Percentiles rank a stretch among this genome's conserved stretches.
Conservation (phyloP, 1,140 invertebrate species). For the Lethrus apterus region DNA sequence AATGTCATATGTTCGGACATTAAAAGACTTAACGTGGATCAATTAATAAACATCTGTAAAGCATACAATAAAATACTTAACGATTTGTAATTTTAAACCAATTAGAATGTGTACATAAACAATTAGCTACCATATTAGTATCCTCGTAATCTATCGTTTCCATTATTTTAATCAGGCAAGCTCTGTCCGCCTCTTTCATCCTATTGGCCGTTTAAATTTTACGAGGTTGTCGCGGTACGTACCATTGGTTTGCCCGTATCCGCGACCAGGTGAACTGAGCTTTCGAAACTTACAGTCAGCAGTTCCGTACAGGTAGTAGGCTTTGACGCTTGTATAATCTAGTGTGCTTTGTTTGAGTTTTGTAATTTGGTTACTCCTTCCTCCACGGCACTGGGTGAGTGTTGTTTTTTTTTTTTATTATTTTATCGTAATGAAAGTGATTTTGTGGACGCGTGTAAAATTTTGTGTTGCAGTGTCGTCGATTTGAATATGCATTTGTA, state of each 20-base stretch:
- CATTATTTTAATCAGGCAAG: slow-evolving; percentile 36
- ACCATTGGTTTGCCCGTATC: slow-evolving; percentile 4
- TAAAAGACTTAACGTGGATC: too few species aligned
- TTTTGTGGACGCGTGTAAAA: too few species aligned
- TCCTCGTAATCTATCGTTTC: slow-evolving; percentile 36
- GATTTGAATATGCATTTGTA: too few species aligned
- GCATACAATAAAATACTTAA: too few species aligned
- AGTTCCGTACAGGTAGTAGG: slow-evolving; percentile 34
- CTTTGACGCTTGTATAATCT: slow-evolving; percentile 23
- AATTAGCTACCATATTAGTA: slow-evolving; percentile 40
- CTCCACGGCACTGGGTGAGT: slow-evolving; percentile 8
- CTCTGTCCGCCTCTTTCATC: slow-evolving; percentile 20
- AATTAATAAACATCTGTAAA: too few species aligned
- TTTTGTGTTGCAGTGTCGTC: too few species aligned
- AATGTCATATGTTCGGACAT: too few species aligned
- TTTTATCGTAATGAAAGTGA: too few species aligned
- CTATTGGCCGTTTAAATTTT: slow-evolving; percentile 21
- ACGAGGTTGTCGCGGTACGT: not conserved
- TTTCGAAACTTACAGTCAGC: slow-evolving; percentile 24
- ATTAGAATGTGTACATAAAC: slow-evolving; percentile 22
- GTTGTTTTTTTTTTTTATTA: too few species aligned
- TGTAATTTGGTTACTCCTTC: not conserved
- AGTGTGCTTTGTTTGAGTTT: slow-evolving; percentile 18
- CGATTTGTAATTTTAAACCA: not conserved
- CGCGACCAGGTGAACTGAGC: slow-evolving; percentile 19